Percentiles rank a stretch among this genome's conserved stretches.
Conservation (phyloP, 1,140 invertebrate species). For the Bradynema listronoti region DNA sequence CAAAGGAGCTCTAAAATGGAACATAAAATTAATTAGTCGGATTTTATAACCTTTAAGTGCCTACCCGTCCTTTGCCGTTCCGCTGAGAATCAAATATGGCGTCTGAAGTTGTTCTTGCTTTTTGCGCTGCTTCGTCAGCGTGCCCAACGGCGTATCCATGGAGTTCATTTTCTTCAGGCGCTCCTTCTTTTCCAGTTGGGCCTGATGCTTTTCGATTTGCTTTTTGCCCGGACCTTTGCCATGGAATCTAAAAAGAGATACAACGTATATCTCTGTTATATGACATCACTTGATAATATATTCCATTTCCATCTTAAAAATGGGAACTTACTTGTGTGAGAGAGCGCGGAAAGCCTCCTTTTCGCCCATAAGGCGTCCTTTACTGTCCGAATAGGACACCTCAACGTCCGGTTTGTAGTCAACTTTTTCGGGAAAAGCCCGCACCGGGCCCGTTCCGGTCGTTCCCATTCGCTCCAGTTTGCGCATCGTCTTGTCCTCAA, state of each 20-base stretch:
- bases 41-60: not conserved
- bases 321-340: slow-evolving; percentile 46
- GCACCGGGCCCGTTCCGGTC: slow-evolving; percentile 73
- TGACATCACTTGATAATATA: not conserved
- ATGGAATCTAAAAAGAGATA: slow-evolving; percentile 79
- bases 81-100: slow-evolving; percentile 85
- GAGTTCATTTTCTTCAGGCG: slow-evolving; percentile 97
- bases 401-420: slow-evolving; percentile 89
- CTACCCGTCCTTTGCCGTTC: slow-evolving; percentile 58
- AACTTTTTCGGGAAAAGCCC: slow-evolving; percentile 87
- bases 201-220: slow-evolving; percentile 91
- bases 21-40: not conserved
- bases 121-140: slow-evolving; percentile 82
- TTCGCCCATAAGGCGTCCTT: slow-evolving; percentile 76
- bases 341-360: slow-evolving; percentile 82
- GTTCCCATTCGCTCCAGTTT: slow-evolving; percentile 64
- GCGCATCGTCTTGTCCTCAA: slow-evolving; percentile 68
- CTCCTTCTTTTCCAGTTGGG: slow-evolving; percentile 87
- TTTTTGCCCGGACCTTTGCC: slow-evolving; percentile 98
- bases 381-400: slow-evolving; percentile 93
- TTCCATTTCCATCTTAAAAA: too few relatives aligned
- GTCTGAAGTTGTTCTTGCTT: slow-evolving; percentile 94
- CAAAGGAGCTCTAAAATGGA: not conserved
- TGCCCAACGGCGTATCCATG: slow-evolving; percentile 90
- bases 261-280: too few relatives aligned